Evolutionary conservation across 1,140 invertebrate species (phyloP), one percentile per base, ranked within the genome.

Genomic region (Drosophila quadrilineata): DNA sequence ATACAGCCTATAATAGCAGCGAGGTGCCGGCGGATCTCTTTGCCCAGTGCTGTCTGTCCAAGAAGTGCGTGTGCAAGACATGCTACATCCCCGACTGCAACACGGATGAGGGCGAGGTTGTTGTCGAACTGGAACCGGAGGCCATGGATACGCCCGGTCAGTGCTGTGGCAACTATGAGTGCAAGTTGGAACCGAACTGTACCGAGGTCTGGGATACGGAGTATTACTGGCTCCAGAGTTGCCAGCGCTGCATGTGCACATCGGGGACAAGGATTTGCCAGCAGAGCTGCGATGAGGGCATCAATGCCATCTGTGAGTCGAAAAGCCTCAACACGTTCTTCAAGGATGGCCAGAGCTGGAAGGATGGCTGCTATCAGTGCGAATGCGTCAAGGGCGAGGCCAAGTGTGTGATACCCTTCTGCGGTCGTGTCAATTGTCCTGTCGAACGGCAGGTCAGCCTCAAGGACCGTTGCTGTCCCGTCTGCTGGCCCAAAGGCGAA

Each of bases 51-150:
- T 89, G 87, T 40, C 57, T 88, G 26, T 22, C 62, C 8, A 62
- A 75, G 43, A 89, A 88, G 45, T 89, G 87, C 29, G 26, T 86
- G 26, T 89, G 87, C 67, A 82, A 75, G 10, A 82, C 75, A 0
- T 89, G 87, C 48, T 68, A 79, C 38, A 86, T 89, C 31, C 87
- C 66, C 8, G 72, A 72, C 50, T 89, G 87, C 46, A 31, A 70
- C 28, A 19, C 24, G 6, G 63, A 71, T 0, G 17, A 40, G 3
- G 58, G 41, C 3, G 63, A 87, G 28, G 76, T 88, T 4, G 67
- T 79, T 19, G 49, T 86, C 3, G 87, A 89, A 17, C 21, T 86
- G 17, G 5, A 41, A 45, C 69, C 87, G 6, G 87, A 88, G 53
- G 41, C 65, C 0, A 79, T 70, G 52, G 63, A 89, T 10, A 66